A percentile compares a stretch with the other conserved stretches of the same genome.
Conservation (phyloP, 2,888 invertebrate genomes). For the Mongoloraphidia duomilia region DNA sequence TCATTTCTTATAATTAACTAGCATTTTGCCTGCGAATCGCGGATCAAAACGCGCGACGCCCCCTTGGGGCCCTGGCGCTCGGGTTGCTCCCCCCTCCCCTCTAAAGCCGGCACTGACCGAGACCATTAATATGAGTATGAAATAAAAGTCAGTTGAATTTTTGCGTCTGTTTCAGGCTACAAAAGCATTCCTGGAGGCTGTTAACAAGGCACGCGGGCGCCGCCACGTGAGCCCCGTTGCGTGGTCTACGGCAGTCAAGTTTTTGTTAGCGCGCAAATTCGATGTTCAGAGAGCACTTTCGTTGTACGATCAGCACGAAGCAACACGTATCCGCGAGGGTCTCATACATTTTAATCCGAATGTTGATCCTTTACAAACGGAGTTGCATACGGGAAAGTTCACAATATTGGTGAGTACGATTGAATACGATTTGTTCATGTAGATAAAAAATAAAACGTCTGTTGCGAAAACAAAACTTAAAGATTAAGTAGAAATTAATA, state of each 20-base stretch:
- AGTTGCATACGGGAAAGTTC: conserved; percentile 88
- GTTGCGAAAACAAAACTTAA: too few species aligned
- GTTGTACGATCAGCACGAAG: conserved; percentile 87
- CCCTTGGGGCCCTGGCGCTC: too few species aligned
- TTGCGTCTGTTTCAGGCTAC: conserved; percentile 48
- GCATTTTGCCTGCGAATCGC: too few species aligned
- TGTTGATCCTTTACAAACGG: conserved; percentile 68
- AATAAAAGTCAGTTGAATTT: conserved; percentile 3
- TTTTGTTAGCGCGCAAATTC: conserved; percentile 86
- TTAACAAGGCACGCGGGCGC: conserved; percentile 46
- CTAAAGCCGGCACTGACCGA: too few species aligned
- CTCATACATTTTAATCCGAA: conserved; percentile 71
- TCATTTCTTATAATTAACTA: too few species aligned
- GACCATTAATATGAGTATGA: too few species aligned
- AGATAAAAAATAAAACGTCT: too few species aligned
- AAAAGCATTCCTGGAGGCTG: conserved; percentile 63
- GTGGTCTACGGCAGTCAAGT: conserved; percentile 84
- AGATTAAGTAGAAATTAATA: too few species aligned
- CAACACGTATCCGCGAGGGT: conserved; percentile 74
- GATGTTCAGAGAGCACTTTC: conserved; percentile 80
- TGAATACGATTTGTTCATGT: background rate
- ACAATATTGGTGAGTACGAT: conserved; percentile 67
- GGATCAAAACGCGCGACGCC: too few species aligned
- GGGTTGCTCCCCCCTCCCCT: too few species aligned
- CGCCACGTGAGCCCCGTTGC: conserved; percentile 44